A percentile compares a stretch with the other conserved stretches of the same genome.
phyloP scores from a whole-genome alignment of 2,888 invertebrate species.

The Ornithoptera priamus region DNA sequence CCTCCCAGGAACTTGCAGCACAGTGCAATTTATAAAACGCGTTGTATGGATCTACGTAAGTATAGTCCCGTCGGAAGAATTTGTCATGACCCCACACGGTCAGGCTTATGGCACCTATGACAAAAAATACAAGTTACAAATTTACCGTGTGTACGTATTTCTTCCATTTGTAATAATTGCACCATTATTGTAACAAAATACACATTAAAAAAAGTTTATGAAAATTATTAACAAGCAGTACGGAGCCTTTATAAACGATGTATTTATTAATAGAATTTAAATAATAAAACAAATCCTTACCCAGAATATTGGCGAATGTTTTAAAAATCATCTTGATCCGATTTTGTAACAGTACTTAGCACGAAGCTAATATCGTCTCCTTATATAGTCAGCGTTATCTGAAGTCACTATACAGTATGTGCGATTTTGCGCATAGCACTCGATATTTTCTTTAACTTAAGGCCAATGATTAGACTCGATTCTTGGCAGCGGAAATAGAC shows the following conservation, averaged over 20 bases:
- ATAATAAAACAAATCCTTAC: conserved; percentile 6
- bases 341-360: neutral
- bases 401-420: conserved; percentile 7
- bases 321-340: conserved; percentile 15
- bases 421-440: neutral
- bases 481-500: no score
- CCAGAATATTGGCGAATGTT: conserved; percentile 2
- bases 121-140: neutral
- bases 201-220: no score
- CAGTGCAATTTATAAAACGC: conserved; percentile 52
- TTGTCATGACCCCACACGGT: conserved; percentile 36
- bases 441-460: no score
- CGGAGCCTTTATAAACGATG: neutral
- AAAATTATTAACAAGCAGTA: no score
- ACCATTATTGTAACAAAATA: no score
- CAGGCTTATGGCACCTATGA: conserved; percentile 12
- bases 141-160: neutral
- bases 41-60: conserved; percentile 44
- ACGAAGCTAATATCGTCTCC: neutral
- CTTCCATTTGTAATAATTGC: neutral
- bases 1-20: conserved; percentile 41
- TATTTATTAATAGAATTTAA: neutral
- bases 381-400: conserved; percentile 8
- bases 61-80: conserved; percentile 51
- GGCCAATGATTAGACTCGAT: no score